Evolutionary conservation across 1,140 invertebrate species (phyloP), one percentile per base, ranked within the genome.

Genomic region (Bombus superbus): DNA sequence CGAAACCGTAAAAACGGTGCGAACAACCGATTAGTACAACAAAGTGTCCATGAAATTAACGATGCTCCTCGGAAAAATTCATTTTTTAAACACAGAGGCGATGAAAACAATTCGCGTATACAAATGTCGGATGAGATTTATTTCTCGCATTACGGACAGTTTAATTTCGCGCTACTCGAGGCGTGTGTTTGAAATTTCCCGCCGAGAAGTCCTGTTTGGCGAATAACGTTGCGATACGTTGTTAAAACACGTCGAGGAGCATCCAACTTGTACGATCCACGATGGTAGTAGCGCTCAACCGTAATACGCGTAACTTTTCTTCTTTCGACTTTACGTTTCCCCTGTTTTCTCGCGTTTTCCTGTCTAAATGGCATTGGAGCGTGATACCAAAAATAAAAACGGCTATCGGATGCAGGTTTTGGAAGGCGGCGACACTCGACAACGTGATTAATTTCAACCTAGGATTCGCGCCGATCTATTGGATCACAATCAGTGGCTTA

Each of bases 401-500:
- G 18, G 9, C 22, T 3, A 8, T 10, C 74, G 13, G 35, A 44
- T 8, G 25, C 22, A 42, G 40, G 25, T n/a, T 84, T 84, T 38
- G 9, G 38, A 6, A 42, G 47, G 75, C 38, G 44, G 22, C 44
- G 79, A 82, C 35, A 68, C 57, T 53, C 44, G 44, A 22, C 3
- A 28, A 0, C 28, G 66, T 79, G 83, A 76, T 90, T 91, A 90
- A 88, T 88, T 90, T 88, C 57, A 74, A 82, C 32, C 66, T 53
- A 64, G 79, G 84, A 82, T 86, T 38, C 68, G 47, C 69, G 59
- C 69, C 81, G 75, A 91, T 83, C 47, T 89, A 86, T 85, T 57
- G 71, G 73, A 87, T 82, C 87, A 82, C 81, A 83, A 91, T 83
- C 81, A 77, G 85, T 64, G 83, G 87, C 73, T 91, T 87, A 85